phyloP scores from a whole-genome alignment of 2,888 invertebrate species.

The Tupiocoris notatus region DNA sequence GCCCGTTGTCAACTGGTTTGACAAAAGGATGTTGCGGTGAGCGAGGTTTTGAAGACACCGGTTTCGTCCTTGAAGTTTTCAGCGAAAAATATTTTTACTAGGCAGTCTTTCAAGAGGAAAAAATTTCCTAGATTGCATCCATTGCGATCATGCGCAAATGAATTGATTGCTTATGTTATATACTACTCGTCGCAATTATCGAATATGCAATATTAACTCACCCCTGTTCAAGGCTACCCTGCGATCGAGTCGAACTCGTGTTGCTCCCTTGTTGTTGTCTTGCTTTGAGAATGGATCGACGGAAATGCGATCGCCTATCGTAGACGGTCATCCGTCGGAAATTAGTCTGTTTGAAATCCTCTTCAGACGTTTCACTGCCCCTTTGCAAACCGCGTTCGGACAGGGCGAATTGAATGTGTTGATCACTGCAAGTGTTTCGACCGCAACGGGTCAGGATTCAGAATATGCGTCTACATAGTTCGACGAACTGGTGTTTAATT shows the following conservation, averaged over 20 bases:
- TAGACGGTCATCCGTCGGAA: constrained; percentile 34
- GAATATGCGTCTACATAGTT: too few relatives aligned
- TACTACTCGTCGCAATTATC: too few relatives aligned
- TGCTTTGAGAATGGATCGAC: constrained; percentile 30
- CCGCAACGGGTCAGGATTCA: background rate
- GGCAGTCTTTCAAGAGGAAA: background rate
- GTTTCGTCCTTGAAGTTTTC: constrained; percentile 16
- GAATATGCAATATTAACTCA: too few relatives aligned
- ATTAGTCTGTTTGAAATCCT: constrained; percentile 36
- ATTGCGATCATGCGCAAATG: too few relatives aligned
- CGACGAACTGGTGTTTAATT: too few relatives aligned
- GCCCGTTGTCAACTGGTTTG: constrained; percentile 17
- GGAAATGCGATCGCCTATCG: constrained; percentile 29
- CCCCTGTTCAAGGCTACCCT: constrained; percentile 36
- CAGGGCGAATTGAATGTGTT: constrained; percentile 32
- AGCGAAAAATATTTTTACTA: background rate
- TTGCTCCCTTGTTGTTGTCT: constrained; percentile 30
- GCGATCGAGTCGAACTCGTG: constrained; percentile 20
- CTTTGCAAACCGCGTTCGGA: constrained; percentile 28
- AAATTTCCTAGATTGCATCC: background rate
- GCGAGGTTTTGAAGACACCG: background rate
- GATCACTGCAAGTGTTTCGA: too few relatives aligned
- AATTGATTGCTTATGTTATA: too few relatives aligned
- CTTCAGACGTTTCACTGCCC: constrained; percentile 36
- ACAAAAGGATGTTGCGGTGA: constrained; percentile 20